A percentile compares a stretch with the other conserved stretches of the same genome.
phyloP scores from a whole-genome alignment of 2,113 vertebrate species.

The Aptenodytes patagonicus region DNA sequence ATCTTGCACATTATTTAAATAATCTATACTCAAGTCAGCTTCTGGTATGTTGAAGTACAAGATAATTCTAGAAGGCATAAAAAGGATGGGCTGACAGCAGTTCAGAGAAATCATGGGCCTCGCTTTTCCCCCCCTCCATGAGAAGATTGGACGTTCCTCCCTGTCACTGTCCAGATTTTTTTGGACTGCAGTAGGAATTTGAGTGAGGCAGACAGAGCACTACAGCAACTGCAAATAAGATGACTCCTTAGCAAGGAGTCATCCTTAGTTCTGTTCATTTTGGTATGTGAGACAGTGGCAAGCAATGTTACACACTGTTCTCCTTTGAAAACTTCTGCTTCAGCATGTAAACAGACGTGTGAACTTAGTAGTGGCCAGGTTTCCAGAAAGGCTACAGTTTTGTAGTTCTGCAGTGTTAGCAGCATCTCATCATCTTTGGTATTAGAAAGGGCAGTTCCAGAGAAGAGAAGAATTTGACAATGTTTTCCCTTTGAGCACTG shows the following conservation, averaged over 20 bases:
- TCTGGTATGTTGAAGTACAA: not conserved
- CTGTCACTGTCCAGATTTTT: not conserved
- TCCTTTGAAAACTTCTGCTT: not conserved
- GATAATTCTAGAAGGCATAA: not conserved
- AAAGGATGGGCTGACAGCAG: not conserved
- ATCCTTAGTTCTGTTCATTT: not conserved
- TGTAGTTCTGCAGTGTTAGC: not conserved
- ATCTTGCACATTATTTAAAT: not conserved
- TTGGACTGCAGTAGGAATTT: not conserved
- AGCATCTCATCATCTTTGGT: not conserved
- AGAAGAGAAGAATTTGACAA: not conserved
- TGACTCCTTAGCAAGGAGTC: not conserved
- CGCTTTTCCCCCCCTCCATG: not conserved
- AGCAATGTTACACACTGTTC: not conserved
- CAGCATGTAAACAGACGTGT: not conserved
- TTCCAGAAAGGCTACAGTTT: not conserved
- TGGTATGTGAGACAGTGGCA: not conserved
- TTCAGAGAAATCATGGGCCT: not conserved
- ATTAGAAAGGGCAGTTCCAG: not conserved
- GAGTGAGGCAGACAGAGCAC: not conserved
- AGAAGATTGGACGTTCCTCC: not conserved
- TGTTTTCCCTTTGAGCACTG: not conserved
- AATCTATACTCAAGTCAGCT: not conserved
- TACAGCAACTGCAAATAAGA: not conserved
- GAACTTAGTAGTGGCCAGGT: not conserved